Conservation (phyloP, 2,888 invertebrate genomes). For the Hirtodrosophila histrioides region DNA sequence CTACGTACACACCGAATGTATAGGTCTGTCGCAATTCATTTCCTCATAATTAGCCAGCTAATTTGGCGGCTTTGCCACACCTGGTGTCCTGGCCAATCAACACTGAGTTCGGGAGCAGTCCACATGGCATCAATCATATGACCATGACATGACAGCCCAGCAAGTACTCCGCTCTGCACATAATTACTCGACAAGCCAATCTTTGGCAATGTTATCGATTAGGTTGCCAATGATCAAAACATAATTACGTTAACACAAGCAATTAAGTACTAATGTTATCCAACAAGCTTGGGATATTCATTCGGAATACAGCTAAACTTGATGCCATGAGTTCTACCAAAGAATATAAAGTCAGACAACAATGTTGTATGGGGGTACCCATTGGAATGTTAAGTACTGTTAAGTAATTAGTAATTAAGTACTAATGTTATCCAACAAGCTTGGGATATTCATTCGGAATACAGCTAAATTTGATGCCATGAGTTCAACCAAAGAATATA, state of each 20-base stretch:
- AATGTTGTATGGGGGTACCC: too few relatives aligned
- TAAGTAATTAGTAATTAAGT: too few relatives aligned
- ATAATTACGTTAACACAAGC: background rate
- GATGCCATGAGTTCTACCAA: too few relatives aligned
- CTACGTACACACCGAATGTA: background rate
- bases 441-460: too few relatives aligned
- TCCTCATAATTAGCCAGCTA: constrained; percentile 56
- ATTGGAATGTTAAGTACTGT: too few relatives aligned
- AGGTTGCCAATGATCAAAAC: background rate
- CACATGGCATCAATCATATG: constrained; percentile 57
- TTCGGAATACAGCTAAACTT: too few relatives aligned
- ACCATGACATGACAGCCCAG: constrained; percentile 9
- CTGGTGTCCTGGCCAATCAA: constrained; percentile 14
- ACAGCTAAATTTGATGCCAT: too few relatives aligned
- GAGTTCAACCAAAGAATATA: too few relatives aligned
- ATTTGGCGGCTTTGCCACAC: constrained; percentile 22
- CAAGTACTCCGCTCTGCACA: background rate
- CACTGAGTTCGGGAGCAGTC: background rate
- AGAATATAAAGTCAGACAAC: too few relatives aligned
- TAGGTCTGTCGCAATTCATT: constrained; percentile 8
- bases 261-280: background rate
- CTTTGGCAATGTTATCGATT: background rate
- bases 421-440: too few relatives aligned
- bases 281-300: too few relatives aligned
- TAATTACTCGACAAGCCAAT: constrained; percentile 8